These are phyloP conservation scores for Agelastica alni DNA, from an alignment of 2,888 invertebrate species.

Conservation along the genomic window DNA sequence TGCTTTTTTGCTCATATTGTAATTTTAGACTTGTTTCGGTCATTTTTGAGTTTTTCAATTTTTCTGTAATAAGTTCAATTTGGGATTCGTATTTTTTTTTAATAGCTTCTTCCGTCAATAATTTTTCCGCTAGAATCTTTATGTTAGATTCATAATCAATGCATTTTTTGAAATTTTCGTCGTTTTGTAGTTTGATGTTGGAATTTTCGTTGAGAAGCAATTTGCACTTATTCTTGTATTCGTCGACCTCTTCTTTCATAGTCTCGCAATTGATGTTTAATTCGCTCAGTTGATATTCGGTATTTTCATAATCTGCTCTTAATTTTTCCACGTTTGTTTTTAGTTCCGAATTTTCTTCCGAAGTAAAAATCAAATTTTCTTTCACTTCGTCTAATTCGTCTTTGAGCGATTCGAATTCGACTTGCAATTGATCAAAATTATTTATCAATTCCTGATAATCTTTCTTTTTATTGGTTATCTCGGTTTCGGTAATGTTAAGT, in stretches of 20 bases:
- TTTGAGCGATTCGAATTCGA: slow-evolving; percentile 36
- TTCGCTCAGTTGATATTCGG: slow-evolving; percentile 54
- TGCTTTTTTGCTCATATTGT: slow-evolving; percentile 48
- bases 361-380: slow-evolving; percentile 58
- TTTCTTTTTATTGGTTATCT: slow-evolving; percentile 29
- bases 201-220: slow-evolving; percentile 46
- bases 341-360: slow-evolving; percentile 47
- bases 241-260: slow-evolving; percentile 52
- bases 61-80: slow-evolving; percentile 48
- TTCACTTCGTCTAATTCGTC: slow-evolving; percentile 58
- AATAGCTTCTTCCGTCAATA: slow-evolving; percentile 43
- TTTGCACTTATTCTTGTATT: slow-evolving; percentile 44
- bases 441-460: slow-evolving; percentile 47
- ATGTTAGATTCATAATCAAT: slow-evolving; percentile 45
- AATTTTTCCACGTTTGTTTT: slow-evolving; percentile 57
- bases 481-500: slow-evolving; percentile 18
- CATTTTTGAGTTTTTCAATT: slow-evolving; percentile 54
- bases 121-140: slow-evolving; percentile 45
- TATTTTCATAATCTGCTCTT: slow-evolving; percentile 54
- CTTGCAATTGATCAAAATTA: slow-evolving; percentile 38
- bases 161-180: slow-evolving; percentile 40
- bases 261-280: slow-evolving; percentile 59
- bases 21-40: slow-evolving; percentile 50
- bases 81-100: slow-evolving; percentile 41
- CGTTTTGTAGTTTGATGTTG: slow-evolving; percentile 37